Evolutionary conservation across 2,797 vertebrate species (phyloP).

Genomic region (Glyptemys insculpta): DNA sequence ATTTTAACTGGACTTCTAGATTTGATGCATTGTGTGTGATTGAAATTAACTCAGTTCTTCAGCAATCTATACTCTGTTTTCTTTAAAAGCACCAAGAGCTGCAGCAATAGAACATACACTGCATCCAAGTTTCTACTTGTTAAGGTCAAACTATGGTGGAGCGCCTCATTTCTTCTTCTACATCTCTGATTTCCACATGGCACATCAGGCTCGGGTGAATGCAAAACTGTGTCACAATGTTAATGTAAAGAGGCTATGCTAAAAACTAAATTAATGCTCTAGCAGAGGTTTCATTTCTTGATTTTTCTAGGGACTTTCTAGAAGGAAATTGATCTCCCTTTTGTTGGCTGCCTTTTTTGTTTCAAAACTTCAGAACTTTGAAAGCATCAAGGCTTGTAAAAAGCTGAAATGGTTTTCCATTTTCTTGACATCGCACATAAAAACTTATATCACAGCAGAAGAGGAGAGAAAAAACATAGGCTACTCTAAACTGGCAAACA

Average conservation of each 20-base stretch:
- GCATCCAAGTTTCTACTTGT: conserved; percentile 17
- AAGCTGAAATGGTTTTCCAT: neutral
- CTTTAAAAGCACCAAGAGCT: conserved; percentile 3
- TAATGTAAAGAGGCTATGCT: neutral
- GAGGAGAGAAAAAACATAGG: conserved; percentile 26
- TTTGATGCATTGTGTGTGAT: conserved; percentile 9
- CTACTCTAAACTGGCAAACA: neutral
- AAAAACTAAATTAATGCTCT: neutral
- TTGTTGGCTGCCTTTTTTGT: neutral
- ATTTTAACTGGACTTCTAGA: neutral
- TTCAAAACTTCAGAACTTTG: conserved; percentile 4
- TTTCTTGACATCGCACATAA: conserved; percentile 10
- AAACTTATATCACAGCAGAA: conserved; percentile 8
- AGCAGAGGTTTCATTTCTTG: neutral
- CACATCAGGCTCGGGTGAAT: neutral
- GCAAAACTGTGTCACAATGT: neutral
- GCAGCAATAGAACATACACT: neutral
- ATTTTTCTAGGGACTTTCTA: conserved; percentile 13
- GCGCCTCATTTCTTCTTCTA: too few species aligned
- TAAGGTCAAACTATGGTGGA: neutral
- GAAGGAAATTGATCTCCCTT: neutral
- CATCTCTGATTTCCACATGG: neutral
- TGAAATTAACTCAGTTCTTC: neutral
- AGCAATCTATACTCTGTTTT: conserved; percentile 12
- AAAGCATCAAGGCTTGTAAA: conserved; percentile 12